Evolutionary conservation across 2,113 vertebrate genomes (phyloP).

Genomic region (Chrysemys picta): DNA sequence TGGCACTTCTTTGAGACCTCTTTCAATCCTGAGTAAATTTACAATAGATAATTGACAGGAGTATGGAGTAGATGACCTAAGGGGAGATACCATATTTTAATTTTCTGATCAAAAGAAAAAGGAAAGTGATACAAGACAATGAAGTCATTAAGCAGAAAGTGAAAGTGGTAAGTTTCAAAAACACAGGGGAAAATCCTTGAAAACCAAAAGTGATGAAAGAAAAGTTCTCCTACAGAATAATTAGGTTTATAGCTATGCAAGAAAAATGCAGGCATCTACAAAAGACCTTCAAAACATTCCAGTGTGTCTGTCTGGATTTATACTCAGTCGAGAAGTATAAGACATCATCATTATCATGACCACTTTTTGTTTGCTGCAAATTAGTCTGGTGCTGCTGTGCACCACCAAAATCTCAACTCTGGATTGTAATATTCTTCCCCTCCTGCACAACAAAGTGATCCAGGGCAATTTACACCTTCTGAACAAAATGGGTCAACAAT

Average conservation of each 20-base stretch:
- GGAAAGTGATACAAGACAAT: neutral
- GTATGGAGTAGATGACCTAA: neutral
- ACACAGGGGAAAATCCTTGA: slow-evolving; percentile 62
- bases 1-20: neutral
- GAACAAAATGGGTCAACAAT: slow-evolving; percentile 45
- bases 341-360: slow-evolving; percentile 37
- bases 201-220: slow-evolving; percentile 68
- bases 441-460: neutral
- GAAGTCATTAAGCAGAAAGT: slow-evolving; percentile 69
- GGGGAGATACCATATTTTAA: neutral
- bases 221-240: slow-evolving; percentile 49
- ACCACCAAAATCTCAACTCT: neutral
- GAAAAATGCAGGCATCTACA: neutral
- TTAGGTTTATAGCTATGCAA: slow-evolving; percentile 51
- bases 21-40: neutral
- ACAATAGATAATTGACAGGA: neutral
- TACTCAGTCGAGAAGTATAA: neutral
- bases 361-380: neutral
- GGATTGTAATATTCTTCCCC: slow-evolving; percentile 40
- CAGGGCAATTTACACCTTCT: slow-evolving; percentile 42
- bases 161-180: slow-evolving; percentile 62
- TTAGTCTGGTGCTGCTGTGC: slow-evolving; percentile 14
- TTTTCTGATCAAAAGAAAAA: slow-evolving; percentile 16
- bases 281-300: slow-evolving; percentile 8
- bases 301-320: neutral